Base-by-base conservation (phyloP, 2,113 vertebrate species). In the Urocolius indicus region DNA sequence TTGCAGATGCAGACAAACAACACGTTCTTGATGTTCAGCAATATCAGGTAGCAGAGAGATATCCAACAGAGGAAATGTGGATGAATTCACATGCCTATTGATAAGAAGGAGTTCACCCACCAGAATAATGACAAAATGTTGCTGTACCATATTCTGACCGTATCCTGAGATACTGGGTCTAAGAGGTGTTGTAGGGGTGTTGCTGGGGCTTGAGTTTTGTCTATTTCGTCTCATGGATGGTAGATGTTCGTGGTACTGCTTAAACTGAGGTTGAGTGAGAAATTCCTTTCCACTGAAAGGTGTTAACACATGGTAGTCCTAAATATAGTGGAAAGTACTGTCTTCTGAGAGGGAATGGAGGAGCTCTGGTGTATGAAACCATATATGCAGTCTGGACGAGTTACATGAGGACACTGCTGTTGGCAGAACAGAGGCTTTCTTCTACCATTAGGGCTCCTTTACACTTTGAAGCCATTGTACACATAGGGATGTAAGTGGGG, bases 291-390 rank as follows among this genome's bases (percentile, higher is more conserved):
- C 0, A 17, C 82, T 86, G 77, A 94, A 95, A 68, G 62, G 83
- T 95, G 86, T 95, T 94, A 73, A 84, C 94, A 95, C 52, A 58
- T 5, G 1, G 85, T 81, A 54, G 58, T 92, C 93, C 94, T 96
- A 96, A 93, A 94, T 95, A 96, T 92, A 95, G 92, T 61, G 82
- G 57, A 71, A 93, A 92, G 52, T 71, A 90, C 85, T 93, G 79
- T 84, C 68, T 93, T 90, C 65, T 78, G 88, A 73, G 57, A 90
- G 45, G 59, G 66, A 93, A 94, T 79, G 77, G 61, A 94, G 78
- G 84, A 94, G 84, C 45, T 89, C 73, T 87, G 84, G 54, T 93
- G n/a, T 95, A 91, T 69, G 58, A 77, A 96, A 74, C 48, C 55
- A 34, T 69, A 78, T 52, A 59, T 57, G 52, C 72, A 95, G 69